phyloP scores from a whole-genome alignment of 2,113 vertebrate species.

The Poecile atricapillus region DNA sequence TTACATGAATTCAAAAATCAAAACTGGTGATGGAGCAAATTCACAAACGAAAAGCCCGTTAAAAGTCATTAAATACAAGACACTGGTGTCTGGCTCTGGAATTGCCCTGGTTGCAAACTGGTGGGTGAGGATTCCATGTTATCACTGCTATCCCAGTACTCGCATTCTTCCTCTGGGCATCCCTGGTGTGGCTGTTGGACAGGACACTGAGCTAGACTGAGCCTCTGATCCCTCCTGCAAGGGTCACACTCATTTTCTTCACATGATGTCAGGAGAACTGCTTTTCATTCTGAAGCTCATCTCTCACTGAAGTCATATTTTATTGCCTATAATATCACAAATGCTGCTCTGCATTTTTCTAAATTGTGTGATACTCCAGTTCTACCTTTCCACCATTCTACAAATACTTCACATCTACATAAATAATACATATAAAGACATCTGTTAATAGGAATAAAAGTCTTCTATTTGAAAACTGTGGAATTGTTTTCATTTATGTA shows the following conservation, averaged over 20 bases:
- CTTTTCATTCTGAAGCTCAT: not conserved
- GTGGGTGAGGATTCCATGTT: not conserved
- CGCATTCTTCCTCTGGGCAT: not conserved
- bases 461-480: not conserved
- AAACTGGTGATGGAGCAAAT: not conserved
- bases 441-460: not conserved
- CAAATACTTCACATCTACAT: not conserved
- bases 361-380: too few relatives aligned
- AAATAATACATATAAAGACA: not conserved
- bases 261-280: not conserved
- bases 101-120: not conserved
- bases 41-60: not conserved
- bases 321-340: not conserved
- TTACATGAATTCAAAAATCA: not conserved
- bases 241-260: not conserved
- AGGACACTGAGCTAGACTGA: not conserved
- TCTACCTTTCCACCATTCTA: not conserved
- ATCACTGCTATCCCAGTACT: not conserved
- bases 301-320: not conserved
- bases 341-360: not conserved
- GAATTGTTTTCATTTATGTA: not conserved
- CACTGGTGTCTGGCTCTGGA: not conserved
- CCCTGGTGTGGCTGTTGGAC: not conserved
- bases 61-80: not conserved
- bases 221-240: not conserved